phyloP scores from a whole-genome alignment of 2,797 vertebrate species.

The Kryptopterus vitreolus region DNA sequence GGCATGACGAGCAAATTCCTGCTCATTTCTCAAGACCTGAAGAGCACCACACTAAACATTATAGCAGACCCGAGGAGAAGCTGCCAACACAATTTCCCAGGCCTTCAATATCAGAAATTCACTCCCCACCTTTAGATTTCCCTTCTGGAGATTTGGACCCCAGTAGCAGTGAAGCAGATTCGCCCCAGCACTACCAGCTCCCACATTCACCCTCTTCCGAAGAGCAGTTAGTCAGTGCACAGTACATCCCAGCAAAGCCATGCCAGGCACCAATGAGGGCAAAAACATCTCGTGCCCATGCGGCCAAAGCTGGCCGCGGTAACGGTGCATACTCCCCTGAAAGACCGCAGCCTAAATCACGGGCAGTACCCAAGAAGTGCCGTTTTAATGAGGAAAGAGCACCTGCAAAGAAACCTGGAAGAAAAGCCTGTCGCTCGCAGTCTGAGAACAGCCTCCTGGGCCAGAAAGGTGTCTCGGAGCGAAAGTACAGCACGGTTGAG shows the following conservation, averaged over 20 bases:
- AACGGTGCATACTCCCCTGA: slow-evolving; percentile 70
- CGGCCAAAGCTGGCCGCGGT: slow-evolving; percentile 58
- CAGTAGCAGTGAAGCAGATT: slow-evolving; percentile 64
- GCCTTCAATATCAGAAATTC: slow-evolving; percentile 44
- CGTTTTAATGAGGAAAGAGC: slow-evolving; percentile 72
- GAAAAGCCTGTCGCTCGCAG: slow-evolving; percentile 80
- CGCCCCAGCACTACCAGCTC: slow-evolving; percentile 49
- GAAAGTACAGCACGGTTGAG: slow-evolving; percentile 77
- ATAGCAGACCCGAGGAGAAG: slow-evolving; percentile 44
- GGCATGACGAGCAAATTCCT: slow-evolving; percentile 17
- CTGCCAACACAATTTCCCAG: slow-evolving; percentile 35
- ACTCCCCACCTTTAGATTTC: slow-evolving; percentile 63
- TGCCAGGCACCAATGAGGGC: slow-evolving; percentile 62
- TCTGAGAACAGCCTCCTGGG: slow-evolving; percentile 82
- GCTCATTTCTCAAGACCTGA: slow-evolving; percentile 50
- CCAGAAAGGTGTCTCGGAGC: slow-evolving; percentile 63
- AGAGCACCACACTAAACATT: slow-evolving; percentile 40
- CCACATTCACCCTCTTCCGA: slow-evolving; percentile 59
- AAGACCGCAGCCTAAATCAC: slow-evolving; percentile 38
- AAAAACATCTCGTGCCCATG: slow-evolving; percentile 56
- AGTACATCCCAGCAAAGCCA: slow-evolving; percentile 81
- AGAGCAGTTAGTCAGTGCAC: slow-evolving; percentile 78
- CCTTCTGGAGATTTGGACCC: slow-evolving; percentile 61
- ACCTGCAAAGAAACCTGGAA: slow-evolving; percentile 67
- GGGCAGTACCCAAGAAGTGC: slow-evolving; percentile 73